These are phyloP conservation scores for Chionodraco myersi DNA, from an alignment of 2,113 vertebrate species.

Conservation along the genomic window DNA sequence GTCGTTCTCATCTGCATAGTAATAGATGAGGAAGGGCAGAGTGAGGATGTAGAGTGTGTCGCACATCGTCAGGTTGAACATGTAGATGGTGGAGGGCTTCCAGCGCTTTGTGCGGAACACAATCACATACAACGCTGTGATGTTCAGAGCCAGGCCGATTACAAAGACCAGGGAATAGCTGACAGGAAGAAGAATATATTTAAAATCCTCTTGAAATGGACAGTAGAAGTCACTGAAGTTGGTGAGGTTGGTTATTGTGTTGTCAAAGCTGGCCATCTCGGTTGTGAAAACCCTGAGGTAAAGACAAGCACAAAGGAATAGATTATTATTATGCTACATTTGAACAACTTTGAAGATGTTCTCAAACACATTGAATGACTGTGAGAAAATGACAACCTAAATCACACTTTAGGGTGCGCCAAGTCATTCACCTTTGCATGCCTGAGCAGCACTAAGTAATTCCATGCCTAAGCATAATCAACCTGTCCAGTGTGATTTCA, in stretches of 20 bases:
- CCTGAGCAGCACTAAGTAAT: constrained; percentile 7
- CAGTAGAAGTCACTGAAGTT: constrained; percentile 78
- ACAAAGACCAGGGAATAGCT: constrained; percentile 92
- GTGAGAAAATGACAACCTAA: neutral
- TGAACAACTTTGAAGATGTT: neutral
- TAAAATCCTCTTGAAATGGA: constrained; percentile 90
- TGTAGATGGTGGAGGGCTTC: constrained; percentile 94
- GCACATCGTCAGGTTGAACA: constrained; percentile 94
- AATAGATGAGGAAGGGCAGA: constrained; percentile 93
- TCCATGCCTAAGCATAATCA: neutral
- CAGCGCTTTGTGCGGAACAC: constrained; percentile 92
- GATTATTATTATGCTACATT: neutral
- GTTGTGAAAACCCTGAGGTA: constrained; percentile 41
- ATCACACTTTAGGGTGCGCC: neutral
- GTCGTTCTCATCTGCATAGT: constrained; percentile 91
- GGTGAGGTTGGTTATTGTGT: constrained; percentile 5
- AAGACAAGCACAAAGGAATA: neutral
- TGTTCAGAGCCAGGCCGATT: constrained; percentile 90
- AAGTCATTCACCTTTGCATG: constrained; percentile 10
- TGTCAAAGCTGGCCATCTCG: constrained; percentile 61
- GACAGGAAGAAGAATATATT: constrained; percentile 92
- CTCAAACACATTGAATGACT: neutral
- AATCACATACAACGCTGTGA: constrained; percentile 88
- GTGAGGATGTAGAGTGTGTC: constrained; percentile 93
- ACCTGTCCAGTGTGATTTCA: neutral